Evolutionary conservation across 53 echinoderm and acorn worm species (phyloP).

Genomic region (Pentamera pediparva): DNA sequence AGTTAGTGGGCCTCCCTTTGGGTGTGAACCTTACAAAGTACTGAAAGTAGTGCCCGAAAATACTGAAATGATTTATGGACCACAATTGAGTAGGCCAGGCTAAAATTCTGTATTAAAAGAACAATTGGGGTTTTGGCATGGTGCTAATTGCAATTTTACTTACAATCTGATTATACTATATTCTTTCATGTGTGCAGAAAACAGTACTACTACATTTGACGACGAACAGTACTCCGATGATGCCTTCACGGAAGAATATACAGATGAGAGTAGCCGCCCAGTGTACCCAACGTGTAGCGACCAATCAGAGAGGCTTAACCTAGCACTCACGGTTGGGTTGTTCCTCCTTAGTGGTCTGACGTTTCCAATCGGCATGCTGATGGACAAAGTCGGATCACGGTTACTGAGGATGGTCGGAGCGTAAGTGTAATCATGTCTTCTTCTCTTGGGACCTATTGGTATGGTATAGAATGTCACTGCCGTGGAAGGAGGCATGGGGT

Average conservation of each 20-base stretch:
- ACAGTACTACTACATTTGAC: constrained; percentile 33
- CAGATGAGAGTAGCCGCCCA: constrained; percentile 34
- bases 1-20: too few species aligned
- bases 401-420: constrained; percentile 77
- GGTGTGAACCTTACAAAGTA: too few species aligned
- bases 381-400: constrained; percentile 95
- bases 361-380: constrained; percentile 89
- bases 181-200: neutral
- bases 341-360: constrained; percentile 95
- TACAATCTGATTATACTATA: too few species aligned
- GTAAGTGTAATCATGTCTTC: constrained; percentile 46
- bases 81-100: too few species aligned
- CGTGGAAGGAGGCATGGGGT: too few species aligned
- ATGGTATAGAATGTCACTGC: too few species aligned
- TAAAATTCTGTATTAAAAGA: too few species aligned
- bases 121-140: too few species aligned
- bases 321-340: constrained; percentile 91
- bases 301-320: constrained; percentile 78
- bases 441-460: too few species aligned
- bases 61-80: too few species aligned
- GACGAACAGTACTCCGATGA: neutral
- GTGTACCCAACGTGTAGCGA: constrained; percentile 59
- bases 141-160: too few species aligned
- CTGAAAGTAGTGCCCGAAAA: too few species aligned
- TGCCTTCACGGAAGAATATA: neutral